Base-by-base conservation (phyloP, 1,140 invertebrate genomes). In the Anthonomus grandis region DNA sequence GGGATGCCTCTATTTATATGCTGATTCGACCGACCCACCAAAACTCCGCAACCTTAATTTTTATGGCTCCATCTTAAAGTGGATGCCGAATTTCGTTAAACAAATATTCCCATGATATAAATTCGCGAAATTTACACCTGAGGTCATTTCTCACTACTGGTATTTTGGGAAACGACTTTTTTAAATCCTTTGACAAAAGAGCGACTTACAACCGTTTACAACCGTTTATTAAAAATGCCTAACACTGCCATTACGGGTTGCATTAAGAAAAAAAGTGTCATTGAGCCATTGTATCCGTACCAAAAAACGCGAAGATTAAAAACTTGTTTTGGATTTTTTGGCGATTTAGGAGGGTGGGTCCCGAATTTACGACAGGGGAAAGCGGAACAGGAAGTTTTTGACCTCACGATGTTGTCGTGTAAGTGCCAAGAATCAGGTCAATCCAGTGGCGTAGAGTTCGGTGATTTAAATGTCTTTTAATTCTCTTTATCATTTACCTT, bases 291-390 rank as follows among this genome's bases (percentile, higher is more conserved):
- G 53, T 56, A n/a, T n/a, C n/a, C n/a, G 15, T 48, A 22, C 53
- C 6, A 10, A 22, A 48, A 56, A 47, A 24, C 13, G 10, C 13
- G 31, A 56, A 36, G 41, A 39, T 56, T 56, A 48, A 56, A 56
- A 56, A 56, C 53, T 56, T 48, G 53, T 56, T 56, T 56, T 31
- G n/a, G 34, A 56, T 56, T 56, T 45, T 56, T 48, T 23, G 53
- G 44, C 44, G 48, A 48, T 56, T 56, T 53, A 23, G 22, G 18
- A 36, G 24, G 36, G 25, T 55, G 31, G 10, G 53, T 56, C 48
- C 53, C 45, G 53, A 44, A 48, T 48, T 47, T 46, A 48, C 41
- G 31, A 56, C 45, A 44, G 15, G 24, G 51, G 31, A 22, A 21
- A 36, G 41, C 13, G 6, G 25, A 15, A 39, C 51, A n/a, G n/a